Evolutionary conservation across 1,140 invertebrate genomes (phyloP).

Genomic region (Stegodyphus dumicola): DNA sequence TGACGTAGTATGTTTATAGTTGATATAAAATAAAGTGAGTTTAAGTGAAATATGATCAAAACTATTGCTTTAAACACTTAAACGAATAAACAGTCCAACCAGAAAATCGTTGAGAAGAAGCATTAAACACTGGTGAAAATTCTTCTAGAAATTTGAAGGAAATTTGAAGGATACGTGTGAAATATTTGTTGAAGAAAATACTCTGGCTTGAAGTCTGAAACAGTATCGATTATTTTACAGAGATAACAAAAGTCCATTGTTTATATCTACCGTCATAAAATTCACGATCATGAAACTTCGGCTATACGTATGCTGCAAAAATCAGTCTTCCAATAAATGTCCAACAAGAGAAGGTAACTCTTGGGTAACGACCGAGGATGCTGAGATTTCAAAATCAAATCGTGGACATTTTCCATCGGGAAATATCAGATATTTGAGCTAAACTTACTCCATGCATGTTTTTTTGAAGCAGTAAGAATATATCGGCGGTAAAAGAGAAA

Average conservation of each 20-base stretch:
- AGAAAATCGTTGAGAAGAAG: too few relatives aligned
- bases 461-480: conserved; percentile 37
- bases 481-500: conserved; percentile 48
- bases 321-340: conserved; percentile 33
- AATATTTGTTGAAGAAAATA: too few relatives aligned
- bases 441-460: conserved; percentile 22
- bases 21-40: too few relatives aligned
- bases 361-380: conserved; percentile 3
- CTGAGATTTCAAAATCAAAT: conserved; percentile 35
- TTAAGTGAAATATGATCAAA: too few relatives aligned
- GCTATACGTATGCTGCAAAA: conserved; percentile 11
- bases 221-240: too few relatives aligned
- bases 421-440: conserved; percentile 41
- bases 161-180: too few relatives aligned
- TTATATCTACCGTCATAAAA: conserved; percentile 28
- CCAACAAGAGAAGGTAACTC: conserved; percentile 19
- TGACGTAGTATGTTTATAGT: too few relatives aligned
- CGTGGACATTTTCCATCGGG: conserved; percentile 24
- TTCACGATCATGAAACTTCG: conserved; percentile 30
- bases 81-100: too few relatives aligned
- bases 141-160: too few relatives aligned
- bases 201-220: too few relatives aligned
- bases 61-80: too few relatives aligned
- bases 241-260: not conserved
- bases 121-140: too few relatives aligned